These are phyloP conservation scores for Cotesia glomerata DNA, from an alignment of 1,140 invertebrate genomes.

Conservation along the genomic window DNA sequence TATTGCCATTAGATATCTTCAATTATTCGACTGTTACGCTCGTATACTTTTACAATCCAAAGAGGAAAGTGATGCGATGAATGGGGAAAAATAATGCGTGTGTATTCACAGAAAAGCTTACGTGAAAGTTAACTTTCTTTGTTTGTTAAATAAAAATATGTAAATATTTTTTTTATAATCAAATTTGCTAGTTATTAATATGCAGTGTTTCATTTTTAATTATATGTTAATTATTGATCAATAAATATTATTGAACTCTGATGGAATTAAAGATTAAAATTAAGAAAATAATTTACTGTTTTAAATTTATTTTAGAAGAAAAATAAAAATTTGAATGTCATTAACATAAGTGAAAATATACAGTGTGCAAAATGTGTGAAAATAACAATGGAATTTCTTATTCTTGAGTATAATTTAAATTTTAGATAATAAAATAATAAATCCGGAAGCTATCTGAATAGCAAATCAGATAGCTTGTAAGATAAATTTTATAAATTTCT, in stretches of 20 bases:
- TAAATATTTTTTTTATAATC: no score
- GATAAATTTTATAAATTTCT: background rate
- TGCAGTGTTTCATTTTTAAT: no score
- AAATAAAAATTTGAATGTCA: constrained; percentile 28
- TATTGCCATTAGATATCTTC: background rate
- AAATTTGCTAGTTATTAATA: no score
- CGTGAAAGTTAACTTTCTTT: constrained; percentile 15
- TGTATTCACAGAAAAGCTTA: background rate
- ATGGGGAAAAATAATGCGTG: background rate
- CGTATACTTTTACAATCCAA: background rate
- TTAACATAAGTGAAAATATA: constrained; percentile 58
- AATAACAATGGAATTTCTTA: constrained; percentile 38
- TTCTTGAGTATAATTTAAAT: background rate
- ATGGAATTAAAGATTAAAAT: background rate
- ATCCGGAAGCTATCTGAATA: background rate
- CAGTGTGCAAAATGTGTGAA: constrained; percentile 26
- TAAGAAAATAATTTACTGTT: background rate
- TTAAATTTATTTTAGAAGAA: background rate
- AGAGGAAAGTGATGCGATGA: constrained; percentile 8
- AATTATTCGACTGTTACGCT: background rate
- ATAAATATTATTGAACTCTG: no score
- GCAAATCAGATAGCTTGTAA: no score
- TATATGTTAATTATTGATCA: no score
- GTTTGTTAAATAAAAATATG: no score
- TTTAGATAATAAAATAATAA: background rate